phyloP scores from a whole-genome alignment of 2,113 vertebrate genomes.

The Pica pica region DNA sequence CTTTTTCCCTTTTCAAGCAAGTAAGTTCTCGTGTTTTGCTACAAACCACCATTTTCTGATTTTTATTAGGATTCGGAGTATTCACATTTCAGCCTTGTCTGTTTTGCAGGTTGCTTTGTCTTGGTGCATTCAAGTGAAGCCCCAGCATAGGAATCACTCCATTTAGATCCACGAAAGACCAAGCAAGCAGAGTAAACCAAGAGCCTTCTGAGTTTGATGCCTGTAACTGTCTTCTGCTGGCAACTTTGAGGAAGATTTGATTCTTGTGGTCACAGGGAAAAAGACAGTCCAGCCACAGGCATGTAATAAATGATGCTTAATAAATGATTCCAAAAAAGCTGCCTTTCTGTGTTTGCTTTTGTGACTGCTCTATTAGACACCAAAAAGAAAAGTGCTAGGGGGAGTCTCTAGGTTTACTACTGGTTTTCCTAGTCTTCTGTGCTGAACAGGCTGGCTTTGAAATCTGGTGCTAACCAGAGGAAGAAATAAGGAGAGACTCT shows the following conservation, averaged over 20 bases:
- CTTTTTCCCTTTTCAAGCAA: background rate
- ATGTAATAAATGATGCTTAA: conserved; percentile 57
- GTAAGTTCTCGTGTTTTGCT: background rate
- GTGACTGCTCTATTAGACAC: background rate
- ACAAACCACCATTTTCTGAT: background rate
- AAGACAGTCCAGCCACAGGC: conserved; percentile 26
- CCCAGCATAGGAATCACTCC: background rate
- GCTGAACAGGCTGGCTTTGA: background rate
- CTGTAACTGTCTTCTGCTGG: background rate
- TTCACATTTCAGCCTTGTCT: conserved; percentile 27
- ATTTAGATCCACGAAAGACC: background rate
- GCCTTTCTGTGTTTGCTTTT: conserved; percentile 53
- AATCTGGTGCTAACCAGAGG: background rate
- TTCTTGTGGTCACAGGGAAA: conserved; percentile 46
- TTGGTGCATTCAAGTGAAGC: background rate
- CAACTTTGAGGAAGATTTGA: conserved; percentile 29
- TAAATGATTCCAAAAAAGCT: conserved; percentile 63
- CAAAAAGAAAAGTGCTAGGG: background rate
- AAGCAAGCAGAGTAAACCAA: background rate
- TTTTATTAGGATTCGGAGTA: background rate
- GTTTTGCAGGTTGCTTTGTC: conserved; percentile 52
- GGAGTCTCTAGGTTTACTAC: background rate
- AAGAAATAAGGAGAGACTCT: background rate
- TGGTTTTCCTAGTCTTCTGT: background rate
- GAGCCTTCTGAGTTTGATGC: background rate